Evolutionary conservation across 2,797 vertebrate genomes (phyloP), one percentile per base, ranked within the genome.

Genomic region (Ciconia nigra): DNA sequence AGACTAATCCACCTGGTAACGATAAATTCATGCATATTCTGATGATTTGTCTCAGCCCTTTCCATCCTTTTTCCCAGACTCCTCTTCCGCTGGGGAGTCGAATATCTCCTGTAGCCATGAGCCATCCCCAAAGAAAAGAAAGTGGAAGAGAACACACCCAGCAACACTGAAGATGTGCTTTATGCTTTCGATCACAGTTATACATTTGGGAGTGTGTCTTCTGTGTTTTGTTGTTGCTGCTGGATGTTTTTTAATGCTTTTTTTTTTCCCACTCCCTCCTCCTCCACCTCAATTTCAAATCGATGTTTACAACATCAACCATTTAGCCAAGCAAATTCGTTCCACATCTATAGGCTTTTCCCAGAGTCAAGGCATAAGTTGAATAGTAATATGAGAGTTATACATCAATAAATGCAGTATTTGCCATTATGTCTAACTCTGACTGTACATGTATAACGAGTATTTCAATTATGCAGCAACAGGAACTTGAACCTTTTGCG

Each of bases 251-350:
- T 26, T 15, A 8, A 58, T 20, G 15, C 0, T 20, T 44, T 47
- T 55, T 65, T 59, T 55, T 59, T 5, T 0, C 3, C 3, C 42
- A 26, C 15, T 26, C 4, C 2, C 1, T 61, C 22, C 58, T 72
- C 42, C 14, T 65, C 26, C 22, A 58, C 10, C 2, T 13, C 24
- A 25, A 22, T 77, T 90, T 90, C 67, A 85, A 90, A 80, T 10
- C 3, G 0, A 87, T 35, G 58, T 93, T 65, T 61, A 59, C 25
- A 84, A 21, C 14, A 54, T 10, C 54, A 52, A 8, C 33, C 16
- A 25, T 55, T 41, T 51, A 78, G 24, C 22, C 47, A 91, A 76
- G 55, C 6, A 79, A 73, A 73, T 47, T 79, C 12, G 3, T 73
- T 92, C 78, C 52, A 62, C 15, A 22, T 76, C 67, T 62, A 22